Base-by-base conservation (phyloP, 2,888 invertebrate species). In the Epinotia nisella region DNA sequence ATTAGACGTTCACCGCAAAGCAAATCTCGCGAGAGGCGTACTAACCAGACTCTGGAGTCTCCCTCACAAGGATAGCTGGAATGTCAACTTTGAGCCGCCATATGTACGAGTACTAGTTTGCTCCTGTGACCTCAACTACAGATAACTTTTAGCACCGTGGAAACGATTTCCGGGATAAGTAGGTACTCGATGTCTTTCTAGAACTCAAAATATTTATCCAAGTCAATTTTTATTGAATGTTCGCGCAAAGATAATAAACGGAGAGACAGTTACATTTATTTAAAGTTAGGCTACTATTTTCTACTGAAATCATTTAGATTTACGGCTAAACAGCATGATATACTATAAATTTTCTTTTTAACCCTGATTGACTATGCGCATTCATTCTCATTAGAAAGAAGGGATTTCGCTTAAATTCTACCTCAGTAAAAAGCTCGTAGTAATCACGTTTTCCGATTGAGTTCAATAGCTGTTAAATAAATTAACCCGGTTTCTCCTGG, bases 381-480 rank as follows among this genome's bases (percentile, higher is more conserved):
- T 62, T 39, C 56, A 68, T 69, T 69, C 51, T 69, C 58, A 69
- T 62, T 69, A 59, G 41, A 41, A 39, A n/a, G 9, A 15, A 49
- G 29, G 35, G 13, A 29, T 15, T 53, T 55, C 58, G 19, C 49
- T 60, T 67, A 55, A 58, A 45, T 58, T 41, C 51, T 71, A 61
- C 56, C 60, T 55, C 13, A 68, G 58, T 62, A 73, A 68, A 72
- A 62, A 71, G 53, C 60, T 49, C 55, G 51, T 66, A 24, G 53
- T 71, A 71, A 67, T 71, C 35, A 61, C 59, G 65, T 71, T 71
- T 67, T 67, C 67, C 71, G 56, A 71, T 71, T 73, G 51, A 62
- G 61, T 73, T 72, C 67, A 62, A 73, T 73, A 62, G 68, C 68
- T 58, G 68, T 73, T 68, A 73, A 73, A 73, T 64, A 68, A 72